Percentiles rank a stretch among this genome's conserved stretches.
Evolutionary conservation across 2,797 vertebrate genomes (phyloP).

Genomic region (Threskiornis aethiopicus): DNA sequence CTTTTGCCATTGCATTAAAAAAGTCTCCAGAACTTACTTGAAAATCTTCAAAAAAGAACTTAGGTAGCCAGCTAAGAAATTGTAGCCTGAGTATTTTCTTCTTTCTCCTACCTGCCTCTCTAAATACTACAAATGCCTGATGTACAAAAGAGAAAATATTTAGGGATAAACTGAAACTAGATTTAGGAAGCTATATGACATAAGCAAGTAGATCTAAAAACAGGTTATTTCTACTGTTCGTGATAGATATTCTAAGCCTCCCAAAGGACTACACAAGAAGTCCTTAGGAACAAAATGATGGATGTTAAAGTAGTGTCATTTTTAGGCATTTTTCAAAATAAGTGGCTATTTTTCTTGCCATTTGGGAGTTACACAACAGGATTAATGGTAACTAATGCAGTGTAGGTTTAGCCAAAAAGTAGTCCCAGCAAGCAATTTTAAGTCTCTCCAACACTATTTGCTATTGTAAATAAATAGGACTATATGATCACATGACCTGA

Average conservation of each 20-base stretch:
- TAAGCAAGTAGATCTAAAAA: neutral
- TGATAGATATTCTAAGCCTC: neutral
- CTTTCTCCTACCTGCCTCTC: neutral
- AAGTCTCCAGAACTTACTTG: neutral
- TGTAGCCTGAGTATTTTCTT: neutral
- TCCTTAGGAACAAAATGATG: slow-evolving; percentile 35
- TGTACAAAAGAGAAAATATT: neutral
- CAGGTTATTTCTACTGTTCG: neutral
- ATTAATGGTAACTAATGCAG: slow-evolving; percentile 60
- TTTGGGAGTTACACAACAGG: neutral
- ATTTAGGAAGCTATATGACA: neutral
- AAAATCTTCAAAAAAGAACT: neutral
- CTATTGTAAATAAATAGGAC: slow-evolving; percentile 31
- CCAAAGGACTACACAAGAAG: neutral
- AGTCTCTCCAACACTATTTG: neutral
- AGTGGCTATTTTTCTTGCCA: slow-evolving; percentile 42
- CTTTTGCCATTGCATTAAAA: neutral
- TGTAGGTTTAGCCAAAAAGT: slow-evolving; percentile 22
- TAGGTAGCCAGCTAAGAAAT: neutral
- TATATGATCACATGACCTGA: neutral
- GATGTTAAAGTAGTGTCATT: slow-evolving; percentile 49
- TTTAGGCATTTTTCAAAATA: slow-evolving; percentile 45
- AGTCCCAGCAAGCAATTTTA: slow-evolving; percentile 12
- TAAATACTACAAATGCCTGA: neutral
- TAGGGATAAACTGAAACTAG: neutral